Evolutionary conservation across 2,113 vertebrate species (phyloP), one percentile per base, ranked within the genome.

Genomic region (Xyrauchen texanus): DNA sequence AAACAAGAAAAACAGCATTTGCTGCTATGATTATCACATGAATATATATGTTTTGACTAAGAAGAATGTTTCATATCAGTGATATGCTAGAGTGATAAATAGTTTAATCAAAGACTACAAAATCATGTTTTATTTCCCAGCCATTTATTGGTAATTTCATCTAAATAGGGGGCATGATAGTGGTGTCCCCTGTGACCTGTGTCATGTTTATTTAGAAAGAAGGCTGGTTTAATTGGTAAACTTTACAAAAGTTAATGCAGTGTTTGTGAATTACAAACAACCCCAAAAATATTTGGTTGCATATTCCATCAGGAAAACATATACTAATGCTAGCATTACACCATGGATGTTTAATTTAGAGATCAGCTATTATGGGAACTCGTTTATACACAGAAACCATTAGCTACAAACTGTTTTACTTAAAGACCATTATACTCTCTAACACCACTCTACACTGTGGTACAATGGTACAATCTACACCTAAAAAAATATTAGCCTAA

Each of bases 321-420:
- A 57, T 13, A 57, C 53, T 0, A 13, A 57, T 6, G 13, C 47
- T 13, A 10, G 21, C 34, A 15, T 49, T 16, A 70, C 16, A 51
- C 3, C 16, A 4, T 68, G 66, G 5, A 9, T 65, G 42, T 49
- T 49, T 10, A 10, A 16, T 70, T 55, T 44, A 44, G 34, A 5
- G n/a, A 6, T 58, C 6, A 2, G 6, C 15, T 58, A 52, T 8
- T 10, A 15, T 58, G 6, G 13, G n/a, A 58, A 58, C 6, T n/a
- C 15, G 2, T 58, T n/a, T 58, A 58, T 6, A 7, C n/a, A 58
- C 55, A 7, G 15, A 58, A 58, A 5, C 7, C 13, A 58, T 58
- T 15, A 15, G 55, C 55, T 15, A 15, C 68, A 57, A 57, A 15
- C 5, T 82, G 12, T 93, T 93, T 90, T 94, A 91, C 92, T 93